These are phyloP conservation scores for Scytalopus superciliaris DNA, from an alignment of 2,113 vertebrate genomes.

Conservation along the genomic window DNA sequence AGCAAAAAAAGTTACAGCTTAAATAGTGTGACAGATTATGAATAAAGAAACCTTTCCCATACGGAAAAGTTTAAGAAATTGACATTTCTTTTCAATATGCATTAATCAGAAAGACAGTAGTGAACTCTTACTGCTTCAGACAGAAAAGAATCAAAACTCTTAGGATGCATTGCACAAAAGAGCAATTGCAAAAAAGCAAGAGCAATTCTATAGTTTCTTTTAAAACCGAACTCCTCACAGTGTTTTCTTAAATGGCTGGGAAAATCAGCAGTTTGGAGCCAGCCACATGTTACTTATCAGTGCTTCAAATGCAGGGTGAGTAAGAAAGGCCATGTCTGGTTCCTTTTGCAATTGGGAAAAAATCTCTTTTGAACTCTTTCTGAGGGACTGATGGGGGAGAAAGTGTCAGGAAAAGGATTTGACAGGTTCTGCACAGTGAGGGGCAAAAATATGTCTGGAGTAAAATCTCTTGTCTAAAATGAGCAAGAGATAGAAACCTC, in stretches of 20 bases:
- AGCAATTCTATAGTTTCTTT: neutral
- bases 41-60: neutral
- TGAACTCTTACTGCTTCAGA: constrained; percentile 24
- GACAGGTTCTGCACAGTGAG: constrained; percentile 45
- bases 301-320: constrained; percentile 41
- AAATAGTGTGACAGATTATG: neutral
- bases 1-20: constrained; percentile 2
- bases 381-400: neutral
- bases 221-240: neutral
- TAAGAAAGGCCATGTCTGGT: constrained; percentile 33
- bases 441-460: neutral
- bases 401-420: constrained; percentile 60
- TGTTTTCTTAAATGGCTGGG: constrained; percentile 34
- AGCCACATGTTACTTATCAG: constrained; percentile 68
- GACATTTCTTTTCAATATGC: constrained; percentile 26
- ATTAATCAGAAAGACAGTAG: neutral
- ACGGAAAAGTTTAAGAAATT: neutral
- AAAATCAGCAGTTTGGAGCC: constrained; percentile 42
- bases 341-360: constrained; percentile 32
- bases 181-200: neutral
- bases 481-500: constrained; percentile 26
- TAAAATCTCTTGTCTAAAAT: constrained; percentile 14
- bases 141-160: neutral
- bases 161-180: neutral
- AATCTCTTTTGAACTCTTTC: constrained; percentile 60